Conservation (phyloP, 2,888 invertebrate genomes). For the Agonopterix alstromeriana region DNA sequence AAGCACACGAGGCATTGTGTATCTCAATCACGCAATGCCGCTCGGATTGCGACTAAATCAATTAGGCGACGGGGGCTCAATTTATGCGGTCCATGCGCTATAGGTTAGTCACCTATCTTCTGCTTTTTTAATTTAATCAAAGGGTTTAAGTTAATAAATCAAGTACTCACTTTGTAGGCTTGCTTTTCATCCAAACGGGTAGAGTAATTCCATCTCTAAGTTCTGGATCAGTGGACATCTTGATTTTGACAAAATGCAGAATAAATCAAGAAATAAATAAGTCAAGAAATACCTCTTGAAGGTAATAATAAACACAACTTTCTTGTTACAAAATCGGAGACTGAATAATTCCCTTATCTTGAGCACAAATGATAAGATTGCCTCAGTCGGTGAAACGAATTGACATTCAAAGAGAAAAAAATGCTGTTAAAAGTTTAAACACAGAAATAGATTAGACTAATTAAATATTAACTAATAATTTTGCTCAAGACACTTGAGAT, state of each 20-base stretch:
- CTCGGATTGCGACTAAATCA: too few relatives aligned
- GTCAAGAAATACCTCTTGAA: too few relatives aligned
- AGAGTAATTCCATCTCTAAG: conserved; percentile 79
- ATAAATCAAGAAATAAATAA: background rate
- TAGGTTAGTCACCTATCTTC: too few relatives aligned
- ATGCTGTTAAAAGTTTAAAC: conserved; percentile 10
- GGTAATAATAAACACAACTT: conserved; percentile 18
- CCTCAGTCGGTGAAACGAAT: conserved; percentile 38
- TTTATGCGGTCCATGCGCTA: too few relatives aligned
- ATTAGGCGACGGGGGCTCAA: too few relatives aligned
- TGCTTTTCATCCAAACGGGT: conserved; percentile 86
- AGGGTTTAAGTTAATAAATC: background rate
- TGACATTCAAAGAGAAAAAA: conserved; percentile 9
- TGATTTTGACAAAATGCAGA: conserved; percentile 27
- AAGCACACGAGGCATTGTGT: too few relatives aligned
- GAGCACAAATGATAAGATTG: conserved; percentile 70
- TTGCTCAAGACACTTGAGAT: conserved; percentile 59
- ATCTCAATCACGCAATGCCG: too few relatives aligned
- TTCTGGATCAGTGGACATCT: conserved; percentile 75
- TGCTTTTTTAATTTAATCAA: too few relatives aligned
- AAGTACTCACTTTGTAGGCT: conserved; percentile 69
- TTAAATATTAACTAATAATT: conserved; percentile 14
- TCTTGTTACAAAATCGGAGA: conserved; percentile 26
- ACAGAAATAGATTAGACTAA: conserved; percentile 17
- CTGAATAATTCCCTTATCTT: conserved; percentile 52